These are phyloP conservation scores for Drosophila trapezifrons DNA, from an alignment of 1,140 invertebrate genomes.

Conservation along the genomic window DNA sequence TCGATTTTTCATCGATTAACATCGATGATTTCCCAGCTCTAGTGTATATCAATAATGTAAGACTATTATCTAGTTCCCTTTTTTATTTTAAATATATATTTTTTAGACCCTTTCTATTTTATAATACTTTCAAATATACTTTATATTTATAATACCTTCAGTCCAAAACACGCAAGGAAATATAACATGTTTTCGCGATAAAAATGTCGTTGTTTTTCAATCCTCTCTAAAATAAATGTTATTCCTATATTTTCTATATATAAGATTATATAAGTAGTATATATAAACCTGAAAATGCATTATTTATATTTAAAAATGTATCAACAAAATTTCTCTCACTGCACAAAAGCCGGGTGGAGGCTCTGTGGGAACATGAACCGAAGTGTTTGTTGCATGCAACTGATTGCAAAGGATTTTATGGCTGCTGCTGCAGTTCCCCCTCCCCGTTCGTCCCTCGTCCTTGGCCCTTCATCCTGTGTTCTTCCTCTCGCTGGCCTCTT, in stretches of 20 bases:
- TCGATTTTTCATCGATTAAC: too few relatives aligned
- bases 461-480: not conserved
- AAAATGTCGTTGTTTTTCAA: too few relatives aligned
- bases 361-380: slow-evolving; percentile 46
- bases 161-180: too few relatives aligned
- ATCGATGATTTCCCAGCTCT: too few relatives aligned
- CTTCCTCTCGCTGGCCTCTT: slow-evolving; percentile 21
- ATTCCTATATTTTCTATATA: not conserved
- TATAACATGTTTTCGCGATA: not conserved
- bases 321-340: slow-evolving; percentile 4
- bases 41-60: too few relatives aligned
- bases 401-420: slow-evolving; percentile 80
- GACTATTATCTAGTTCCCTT: too few relatives aligned
- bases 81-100: not conserved
- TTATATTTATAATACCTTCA: too few relatives aligned
- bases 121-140: not conserved
- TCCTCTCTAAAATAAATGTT: too few relatives aligned
- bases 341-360: slow-evolving; percentile 22
- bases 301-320: not conserved
- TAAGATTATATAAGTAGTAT: too few relatives aligned
- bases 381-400: slow-evolving; percentile 79
- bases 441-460: not conserved
- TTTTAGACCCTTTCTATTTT: not conserved
- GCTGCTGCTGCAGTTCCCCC: slow-evolving; percentile 35
- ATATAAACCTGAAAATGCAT: too few relatives aligned